Conservation (phyloP, 92 coral and sea anemone species). For the Micromussa lordhowensis region DNA sequence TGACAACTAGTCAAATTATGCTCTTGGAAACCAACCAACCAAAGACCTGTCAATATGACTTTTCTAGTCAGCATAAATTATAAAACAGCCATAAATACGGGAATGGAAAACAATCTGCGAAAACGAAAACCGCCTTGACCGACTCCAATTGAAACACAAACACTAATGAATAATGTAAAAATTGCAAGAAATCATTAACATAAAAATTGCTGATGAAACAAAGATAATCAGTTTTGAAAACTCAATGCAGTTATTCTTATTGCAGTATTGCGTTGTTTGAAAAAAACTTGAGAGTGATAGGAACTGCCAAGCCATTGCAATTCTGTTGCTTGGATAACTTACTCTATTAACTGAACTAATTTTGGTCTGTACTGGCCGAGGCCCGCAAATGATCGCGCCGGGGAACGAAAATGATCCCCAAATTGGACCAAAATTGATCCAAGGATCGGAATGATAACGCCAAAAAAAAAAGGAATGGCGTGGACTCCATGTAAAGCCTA, state of each 20-base stretch:
- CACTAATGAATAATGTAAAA: not conserved
- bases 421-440: no score
- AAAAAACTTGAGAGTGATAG: no score
- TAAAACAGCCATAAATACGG: not conserved
- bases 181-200: not conserved
- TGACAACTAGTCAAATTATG: not conserved
- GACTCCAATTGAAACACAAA: not conserved
- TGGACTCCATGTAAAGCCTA: no score
- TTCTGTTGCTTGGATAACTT: no score
- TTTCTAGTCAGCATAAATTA: slow-evolving; percentile 35
- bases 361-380: no score
- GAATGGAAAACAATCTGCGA: not conserved
- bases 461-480: no score
- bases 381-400: no score
- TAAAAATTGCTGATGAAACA: not conserved
- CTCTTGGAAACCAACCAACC: not conserved
- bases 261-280: not conserved
- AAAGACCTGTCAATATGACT: slow-evolving; percentile 32
- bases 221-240: not conserved
- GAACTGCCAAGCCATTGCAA: no score
- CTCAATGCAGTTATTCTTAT: not conserved
- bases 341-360: no score
- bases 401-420: no score
- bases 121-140: not conserved
- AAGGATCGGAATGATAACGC: no score